Base-by-base conservation (phyloP, 2,113 vertebrate genomes). In the Mastomys natalensis region DNA sequence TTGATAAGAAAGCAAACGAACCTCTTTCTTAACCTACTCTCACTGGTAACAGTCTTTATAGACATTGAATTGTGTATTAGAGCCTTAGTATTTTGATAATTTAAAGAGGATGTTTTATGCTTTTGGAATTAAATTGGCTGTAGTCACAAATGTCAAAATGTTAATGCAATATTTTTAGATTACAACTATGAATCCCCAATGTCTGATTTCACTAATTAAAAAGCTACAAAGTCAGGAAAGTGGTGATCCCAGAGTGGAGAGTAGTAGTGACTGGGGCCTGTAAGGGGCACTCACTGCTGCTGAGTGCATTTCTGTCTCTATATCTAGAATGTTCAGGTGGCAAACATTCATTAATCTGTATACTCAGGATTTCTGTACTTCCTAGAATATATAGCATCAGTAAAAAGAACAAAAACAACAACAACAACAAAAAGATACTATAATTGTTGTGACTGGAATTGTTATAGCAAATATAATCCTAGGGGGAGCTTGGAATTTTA, bases 21-120 rank as follows among this genome's bases (percentile, higher is more conserved):
- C 89, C 99, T 99, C 90, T 99, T 99, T 98, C 99, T 99, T 97
- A 99, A 99, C 98, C 99, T 99, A 3, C 98, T 99, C 91, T 99
- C 99, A 62, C 97, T 99, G 99, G 99, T 99, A 99, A 99, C 96
- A 90, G 15, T 84, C 53, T 91, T 95, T 93, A 93, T 1, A 95
- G 93, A 37, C 6, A 78, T 78, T 89, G 94, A 81, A 70, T 92
- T 94, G 84, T 95, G 34, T 90, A 58, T 92, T 93, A 92, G 87
- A 94, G 15, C 13, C 55, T 91, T 34, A 68, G 26, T 91, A 45
- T 94, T 93, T 95, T 10, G 94, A 2, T 92, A 77, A 24, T 78
- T 95, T 73, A 80, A 93, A 94, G 66, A 40, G 58, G 21, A 26
- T 93, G 53, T 26, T 92, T 89, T 89, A 15, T 95, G 43, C 91